Base-by-base conservation (phyloP, 2,113 vertebrate species). In the Caloenas nicobarica region DNA sequence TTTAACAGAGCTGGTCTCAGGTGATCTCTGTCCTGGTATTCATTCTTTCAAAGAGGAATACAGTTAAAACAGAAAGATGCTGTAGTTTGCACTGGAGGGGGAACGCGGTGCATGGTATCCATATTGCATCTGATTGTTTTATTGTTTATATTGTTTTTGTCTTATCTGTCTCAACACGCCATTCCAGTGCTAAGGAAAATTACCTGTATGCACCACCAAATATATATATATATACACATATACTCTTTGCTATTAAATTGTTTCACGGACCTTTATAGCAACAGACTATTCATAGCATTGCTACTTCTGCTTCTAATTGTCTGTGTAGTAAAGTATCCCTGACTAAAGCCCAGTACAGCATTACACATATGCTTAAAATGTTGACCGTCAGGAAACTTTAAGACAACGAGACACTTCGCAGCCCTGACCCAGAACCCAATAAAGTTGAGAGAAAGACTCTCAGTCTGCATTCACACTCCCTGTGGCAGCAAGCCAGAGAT, bases 121-220 rank as follows among this genome's bases (percentile, higher is more conserved):
- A 86, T n/a, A 86, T 24, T 58, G 72, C 33, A 65, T 54, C 54
- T 31, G 22, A 76, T 24, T 70, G 28, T 22, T 91, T 84, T 78
- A 81, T 38, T 76, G 4, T 56, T 94, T 81, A 70, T 60, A 42
- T 13, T 22, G 9, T 3, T 80, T 74, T 86, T 81, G 24, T 46
- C 78, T 89, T 74, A 58, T n/a, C 60, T 91, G 33, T 89, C 50
- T 65, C 79, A 92, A 60, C 29, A 76, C 3, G 6, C 11, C 5
- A 8, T 79, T 88, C 79, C 56, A 85, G 42, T 66, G 36, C 34
- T 86, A 91, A 94, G 74, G 73, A 73, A 95, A 81, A 94, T 62
- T 64, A 89, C 33, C 61, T 66, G 38, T 50, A 72, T 23, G 25
- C 13, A 81, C 18, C 18, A 79, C 44, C 13, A 68, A 71, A 72